A percentile compares a stretch with the other conserved stretches of the same genome.
phyloP scores from a whole-genome alignment of 2,888 invertebrate species.

The Abrostola triplasia region DNA sequence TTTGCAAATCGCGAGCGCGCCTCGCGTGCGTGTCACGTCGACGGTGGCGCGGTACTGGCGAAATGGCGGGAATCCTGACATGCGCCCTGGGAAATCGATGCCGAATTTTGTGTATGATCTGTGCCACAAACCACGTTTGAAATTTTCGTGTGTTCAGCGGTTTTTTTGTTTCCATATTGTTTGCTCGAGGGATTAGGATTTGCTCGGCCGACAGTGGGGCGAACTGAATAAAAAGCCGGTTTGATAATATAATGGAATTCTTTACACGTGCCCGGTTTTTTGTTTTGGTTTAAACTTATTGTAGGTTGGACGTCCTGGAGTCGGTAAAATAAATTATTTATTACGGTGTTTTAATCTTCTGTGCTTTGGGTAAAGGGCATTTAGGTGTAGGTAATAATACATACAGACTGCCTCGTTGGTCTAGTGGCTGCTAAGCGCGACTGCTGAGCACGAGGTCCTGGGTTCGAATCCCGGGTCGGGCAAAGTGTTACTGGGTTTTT shows the following conservation, averaged over 20 bases:
- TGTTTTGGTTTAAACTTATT: not conserved
- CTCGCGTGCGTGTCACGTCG: conserved; percentile 51
- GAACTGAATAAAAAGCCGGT: conserved; percentile 37
- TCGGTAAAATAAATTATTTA: not conserved
- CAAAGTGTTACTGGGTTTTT: no score
- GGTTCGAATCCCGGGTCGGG: no score
- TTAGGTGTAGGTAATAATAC: no score
- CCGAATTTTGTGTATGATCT: conserved; percentile 58
- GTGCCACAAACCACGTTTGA: conserved; percentile 42
- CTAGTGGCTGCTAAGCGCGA: no score
- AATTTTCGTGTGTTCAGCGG: conserved; percentile 40
- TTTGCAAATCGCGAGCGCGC: conserved; percentile 49
- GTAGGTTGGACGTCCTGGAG: not conserved
- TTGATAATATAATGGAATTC: conserved; percentile 14
- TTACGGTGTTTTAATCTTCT: not conserved
- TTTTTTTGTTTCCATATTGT: conserved; percentile 46
- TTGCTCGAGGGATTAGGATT: conserved; percentile 47
- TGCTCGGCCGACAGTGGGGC: conserved; percentile 22
- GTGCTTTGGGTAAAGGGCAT: no score
- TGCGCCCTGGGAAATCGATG: conserved; percentile 87
- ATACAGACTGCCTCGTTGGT: no score
- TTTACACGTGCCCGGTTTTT: conserved; percentile 38
- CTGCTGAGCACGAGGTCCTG: no score
- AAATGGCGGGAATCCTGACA: conserved; percentile 75
- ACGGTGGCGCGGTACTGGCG: conserved; percentile 67